Conservation (phyloP, 2,888 invertebrate species). For the Carpatolechia fugitivella region DNA sequence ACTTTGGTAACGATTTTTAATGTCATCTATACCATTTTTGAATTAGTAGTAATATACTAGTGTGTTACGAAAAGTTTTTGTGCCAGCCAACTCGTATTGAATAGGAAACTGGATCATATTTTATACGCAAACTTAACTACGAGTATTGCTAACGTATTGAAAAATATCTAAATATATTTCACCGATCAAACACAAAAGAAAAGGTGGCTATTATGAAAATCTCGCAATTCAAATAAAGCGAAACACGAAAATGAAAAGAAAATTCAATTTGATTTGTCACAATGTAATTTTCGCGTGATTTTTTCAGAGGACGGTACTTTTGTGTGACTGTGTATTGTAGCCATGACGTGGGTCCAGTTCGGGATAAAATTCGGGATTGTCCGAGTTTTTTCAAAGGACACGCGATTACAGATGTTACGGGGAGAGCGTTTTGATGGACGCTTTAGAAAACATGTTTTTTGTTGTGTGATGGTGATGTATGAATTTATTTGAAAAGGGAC, state of each 20-base stretch:
- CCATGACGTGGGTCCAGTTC: slow-evolving; percentile 65
- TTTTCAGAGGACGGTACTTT: slow-evolving; percentile 52
- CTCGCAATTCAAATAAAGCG: slow-evolving; percentile 9
- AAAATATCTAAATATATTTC: neutral
- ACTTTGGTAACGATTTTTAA: too few species aligned
- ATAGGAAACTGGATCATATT: too few species aligned
- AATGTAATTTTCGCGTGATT: slow-evolving; percentile 50
- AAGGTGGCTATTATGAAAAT: neutral
- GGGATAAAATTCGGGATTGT: slow-evolving; percentile 43
- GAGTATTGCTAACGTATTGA: too few species aligned
- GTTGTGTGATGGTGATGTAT: slow-evolving; percentile 44
- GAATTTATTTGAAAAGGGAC: slow-evolving; percentile 30
- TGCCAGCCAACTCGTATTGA: too few species aligned
- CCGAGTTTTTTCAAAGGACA: slow-evolving; percentile 61
- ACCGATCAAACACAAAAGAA: neutral
- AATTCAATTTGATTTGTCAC: slow-evolving; percentile 59
- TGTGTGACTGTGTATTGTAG: slow-evolving; percentile 59
- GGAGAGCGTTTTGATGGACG: slow-evolving; percentile 68
- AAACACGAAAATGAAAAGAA: slow-evolving; percentile 21
- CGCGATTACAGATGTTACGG: slow-evolving; percentile 62
- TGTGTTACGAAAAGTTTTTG: too few species aligned
- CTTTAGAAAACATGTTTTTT: slow-evolving; percentile 55
- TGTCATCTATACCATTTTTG: too few species aligned
- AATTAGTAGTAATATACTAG: too few species aligned
- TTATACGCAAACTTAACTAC: too few species aligned